A percentile compares a stretch with the other conserved stretches of the same genome.
Evolutionary conservation across 2,888 invertebrate species (phyloP).

Genomic region (Choreutis nemorana): DNA sequence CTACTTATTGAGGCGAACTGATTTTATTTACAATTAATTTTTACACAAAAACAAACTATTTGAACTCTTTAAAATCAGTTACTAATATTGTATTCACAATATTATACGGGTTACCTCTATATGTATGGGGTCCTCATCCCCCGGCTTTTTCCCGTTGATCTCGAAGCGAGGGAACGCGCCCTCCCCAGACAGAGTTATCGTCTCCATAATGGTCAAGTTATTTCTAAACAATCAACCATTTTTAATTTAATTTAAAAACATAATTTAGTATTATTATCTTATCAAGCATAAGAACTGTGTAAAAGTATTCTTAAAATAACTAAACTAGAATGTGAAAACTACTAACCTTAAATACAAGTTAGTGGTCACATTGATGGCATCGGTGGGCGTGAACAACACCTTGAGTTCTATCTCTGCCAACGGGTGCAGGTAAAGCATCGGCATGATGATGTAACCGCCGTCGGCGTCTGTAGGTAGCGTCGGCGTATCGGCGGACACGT

Average conservation of each 20-base stretch:
- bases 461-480: conserved; percentile 7
- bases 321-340: neutral
- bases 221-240: too few species aligned
- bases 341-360: conserved; percentile 54
- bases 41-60: neutral
- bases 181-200: conserved; percentile 81
- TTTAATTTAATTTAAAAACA: too few species aligned
- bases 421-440: conserved; percentile 61
- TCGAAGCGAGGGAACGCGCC: conserved; percentile 89
- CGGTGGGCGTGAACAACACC: conserved; percentile 52
- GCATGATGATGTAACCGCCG: conserved; percentile 11
- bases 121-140: conserved; percentile 74
- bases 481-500: conserved; percentile 7
- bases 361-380: conserved; percentile 45
- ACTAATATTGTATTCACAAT: neutral
- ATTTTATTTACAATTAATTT: neutral
- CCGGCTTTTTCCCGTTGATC: conserved; percentile 87
- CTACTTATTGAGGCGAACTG: neutral
- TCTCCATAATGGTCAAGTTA: conserved; percentile 92
- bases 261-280: too few species aligned
- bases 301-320: too few species aligned
- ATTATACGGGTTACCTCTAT: conserved; percentile 73
- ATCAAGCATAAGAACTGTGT: too few species aligned
- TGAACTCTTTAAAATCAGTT: neutral
- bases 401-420: conserved; percentile 55